Conservation (phyloP, 1,140 invertebrate genomes). For the Eciton burchellii region DNA sequence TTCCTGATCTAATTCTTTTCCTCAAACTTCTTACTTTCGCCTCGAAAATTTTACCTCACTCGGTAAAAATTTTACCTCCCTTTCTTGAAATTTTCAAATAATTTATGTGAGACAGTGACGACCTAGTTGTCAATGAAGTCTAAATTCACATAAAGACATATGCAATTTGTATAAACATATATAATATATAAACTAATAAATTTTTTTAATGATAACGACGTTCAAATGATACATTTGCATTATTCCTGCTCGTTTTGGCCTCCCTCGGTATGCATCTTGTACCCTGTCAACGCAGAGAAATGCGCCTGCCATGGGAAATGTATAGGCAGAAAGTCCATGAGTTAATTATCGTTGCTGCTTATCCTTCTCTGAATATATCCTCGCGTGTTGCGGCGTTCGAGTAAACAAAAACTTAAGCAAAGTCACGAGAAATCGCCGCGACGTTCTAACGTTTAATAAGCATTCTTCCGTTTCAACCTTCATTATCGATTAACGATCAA, state of each 20-base stretch:
- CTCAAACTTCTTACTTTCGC: too few relatives aligned
- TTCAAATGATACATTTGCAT: constrained; percentile 10
- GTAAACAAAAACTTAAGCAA: neutral
- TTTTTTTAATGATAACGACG: neutral
- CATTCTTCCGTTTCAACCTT: constrained; percentile 5
- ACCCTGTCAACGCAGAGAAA: neutral
- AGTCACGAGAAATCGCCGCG: neutral
- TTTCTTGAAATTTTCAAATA: too few relatives aligned
- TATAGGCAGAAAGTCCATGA: neutral
- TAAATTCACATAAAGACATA: too few relatives aligned
- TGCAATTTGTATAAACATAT: neutral
- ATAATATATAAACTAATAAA: neutral
- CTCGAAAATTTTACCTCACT: too few relatives aligned
- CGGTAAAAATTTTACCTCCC: too few relatives aligned
- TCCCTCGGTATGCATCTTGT: neutral
- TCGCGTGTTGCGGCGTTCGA: neutral
- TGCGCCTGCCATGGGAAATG: neutral
- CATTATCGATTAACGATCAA: constrained; percentile 37
- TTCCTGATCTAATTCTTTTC: too few relatives aligned
- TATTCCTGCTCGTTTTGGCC: neutral
- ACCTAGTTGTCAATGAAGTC: too few relatives aligned
- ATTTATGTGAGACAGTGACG: too few relatives aligned
- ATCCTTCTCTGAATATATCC: constrained; percentile 10
- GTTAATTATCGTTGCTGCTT: constrained; percentile 42
- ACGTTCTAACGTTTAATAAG: constrained; percentile 13